phyloP scores from a whole-genome alignment of 1,140 invertebrate species.

The Bombus sibiricus region DNA sequence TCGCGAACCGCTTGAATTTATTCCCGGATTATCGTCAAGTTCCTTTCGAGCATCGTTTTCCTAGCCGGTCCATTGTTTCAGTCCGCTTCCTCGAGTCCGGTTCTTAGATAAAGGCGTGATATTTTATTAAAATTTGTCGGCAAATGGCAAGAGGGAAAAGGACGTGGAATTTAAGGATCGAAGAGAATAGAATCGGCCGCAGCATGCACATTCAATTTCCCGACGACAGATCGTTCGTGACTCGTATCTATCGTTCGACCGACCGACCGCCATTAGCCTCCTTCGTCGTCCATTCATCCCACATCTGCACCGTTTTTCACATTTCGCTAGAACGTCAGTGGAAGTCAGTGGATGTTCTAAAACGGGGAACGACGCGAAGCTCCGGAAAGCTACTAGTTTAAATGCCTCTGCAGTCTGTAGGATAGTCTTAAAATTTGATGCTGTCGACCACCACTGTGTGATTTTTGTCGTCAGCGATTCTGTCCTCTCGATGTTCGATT shows the following conservation, averaged over 20 bases:
- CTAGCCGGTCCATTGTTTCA: background rate
- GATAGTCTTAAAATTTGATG: too few species aligned
- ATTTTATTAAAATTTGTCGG: slow-evolving; percentile 63
- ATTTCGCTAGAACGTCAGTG: background rate
- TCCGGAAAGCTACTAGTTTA: too few species aligned
- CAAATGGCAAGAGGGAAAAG: slow-evolving; percentile 8
- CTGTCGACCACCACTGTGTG: too few species aligned
- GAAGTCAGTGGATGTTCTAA: too few species aligned
- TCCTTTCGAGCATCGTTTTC: background rate
- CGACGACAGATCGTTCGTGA: slow-evolving; percentile 5
- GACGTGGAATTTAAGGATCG: slow-evolving; percentile 57
- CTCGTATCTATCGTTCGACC: slow-evolving; percentile 31
- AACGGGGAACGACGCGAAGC: too few species aligned
- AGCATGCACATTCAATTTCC: slow-evolving; percentile 48
- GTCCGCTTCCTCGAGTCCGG: too few species aligned
- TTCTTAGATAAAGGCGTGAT: background rate
- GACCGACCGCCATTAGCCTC: slow-evolving; percentile 44
- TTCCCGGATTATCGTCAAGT: slow-evolving; percentile 57
- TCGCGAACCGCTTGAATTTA: slow-evolving; percentile 61
- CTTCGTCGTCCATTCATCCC: background rate
- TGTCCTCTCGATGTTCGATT: too few species aligned
- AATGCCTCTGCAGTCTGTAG: too few species aligned
- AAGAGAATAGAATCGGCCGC: background rate
- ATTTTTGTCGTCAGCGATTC: too few species aligned
- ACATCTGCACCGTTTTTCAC: background rate